Evolutionary conservation across 1,140 invertebrate species (phyloP), one percentile per base, ranked within the genome.

Genomic region (Listronotus oregonensis): DNA sequence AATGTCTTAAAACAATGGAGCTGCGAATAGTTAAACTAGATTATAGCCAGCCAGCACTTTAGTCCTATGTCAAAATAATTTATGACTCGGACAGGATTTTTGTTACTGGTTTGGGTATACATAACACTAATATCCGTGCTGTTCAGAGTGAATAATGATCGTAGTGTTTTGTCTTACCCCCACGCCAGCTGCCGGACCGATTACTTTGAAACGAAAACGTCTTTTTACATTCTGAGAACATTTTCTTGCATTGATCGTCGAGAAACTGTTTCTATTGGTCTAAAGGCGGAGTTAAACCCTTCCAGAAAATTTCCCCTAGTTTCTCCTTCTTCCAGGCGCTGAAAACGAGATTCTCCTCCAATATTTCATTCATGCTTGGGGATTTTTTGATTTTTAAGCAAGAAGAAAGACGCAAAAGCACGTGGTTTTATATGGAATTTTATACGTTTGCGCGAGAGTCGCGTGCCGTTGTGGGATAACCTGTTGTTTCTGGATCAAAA

Each of bases 201-300:
- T 73, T 76, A 76, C 73, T 78, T 76, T 70, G 15, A 67, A 73
- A 75, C 71, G 66, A 72, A 72, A 78, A 75, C 77, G 76, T 78
- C 77, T 78, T 78, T 78, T 78, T 78, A 76, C 75, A 67, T 72
- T 75, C 77, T 78, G 70, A 78, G 77, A 78, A 75, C 67, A 71
- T 76, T 78, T 78, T 78, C 77, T 78, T 78, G 72, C 72, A 78
- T 78, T 71, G 77, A 78, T 78, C 75, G 55, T 54, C 27, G 34
- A 34, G 58, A 55, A 66, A 65, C 47, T 51, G 60, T 49, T 68
- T 52, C 59, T 63, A 78, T 78, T 78, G 77, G 77, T 57, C 42
- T 54, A 55, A 71, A 73, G 77, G 77, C 77, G 77, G 72, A 73
- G 73, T 67, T 66, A 52, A 50, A 52, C 69, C 73, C 21, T 69